Percentiles rank a stretch among this genome's conserved stretches.
phyloP scores from a whole-genome alignment of 2,888 invertebrate species.

The Aplocera efformata region DNA sequence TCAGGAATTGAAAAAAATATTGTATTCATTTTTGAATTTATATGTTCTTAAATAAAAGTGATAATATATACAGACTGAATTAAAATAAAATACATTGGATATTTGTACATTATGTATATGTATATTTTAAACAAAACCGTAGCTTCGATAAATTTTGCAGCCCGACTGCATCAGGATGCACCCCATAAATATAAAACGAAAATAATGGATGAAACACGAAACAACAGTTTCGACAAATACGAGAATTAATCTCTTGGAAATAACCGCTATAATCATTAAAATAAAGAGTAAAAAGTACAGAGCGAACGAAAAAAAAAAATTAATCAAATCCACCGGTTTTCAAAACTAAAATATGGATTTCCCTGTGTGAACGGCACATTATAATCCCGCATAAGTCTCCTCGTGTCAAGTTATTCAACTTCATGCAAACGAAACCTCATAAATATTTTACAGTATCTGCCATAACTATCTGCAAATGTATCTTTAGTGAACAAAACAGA shows the following conservation, averaged over 20 bases:
- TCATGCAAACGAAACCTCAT: not conserved
- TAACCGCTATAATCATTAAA: conserved; percentile 14
- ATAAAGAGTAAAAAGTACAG: conserved; percentile 15
- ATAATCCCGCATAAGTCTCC: too few species aligned
- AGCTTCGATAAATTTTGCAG: conserved; percentile 5
- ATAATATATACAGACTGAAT: too few species aligned
- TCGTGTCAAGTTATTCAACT: too few species aligned
- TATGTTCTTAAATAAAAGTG: too few species aligned
- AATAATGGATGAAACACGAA: conserved; percentile 35
- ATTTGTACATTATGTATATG: too few species aligned
- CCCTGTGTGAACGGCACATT: too few species aligned
- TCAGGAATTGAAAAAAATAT: too few species aligned
- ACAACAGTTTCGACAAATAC: conserved; percentile 2
- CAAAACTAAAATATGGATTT: conserved; percentile 1
- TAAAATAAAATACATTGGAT: too few species aligned
- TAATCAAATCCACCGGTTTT: conserved; percentile 5
- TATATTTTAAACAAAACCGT: not conserved
- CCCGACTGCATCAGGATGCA: conserved; percentile 13
- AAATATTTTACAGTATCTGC: not conserved
- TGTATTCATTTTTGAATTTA: too few species aligned
- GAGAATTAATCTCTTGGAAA: conserved; percentile 4
- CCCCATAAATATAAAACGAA: conserved; percentile 41
- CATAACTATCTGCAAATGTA: conserved; percentile 8
- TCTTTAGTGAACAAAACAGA: conserved; percentile 17
- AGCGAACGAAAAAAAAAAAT: conserved; percentile 11